Evolutionary conservation across 2,888 invertebrate species (phyloP).

Genomic region (Tetanocera ferruginea): DNA sequence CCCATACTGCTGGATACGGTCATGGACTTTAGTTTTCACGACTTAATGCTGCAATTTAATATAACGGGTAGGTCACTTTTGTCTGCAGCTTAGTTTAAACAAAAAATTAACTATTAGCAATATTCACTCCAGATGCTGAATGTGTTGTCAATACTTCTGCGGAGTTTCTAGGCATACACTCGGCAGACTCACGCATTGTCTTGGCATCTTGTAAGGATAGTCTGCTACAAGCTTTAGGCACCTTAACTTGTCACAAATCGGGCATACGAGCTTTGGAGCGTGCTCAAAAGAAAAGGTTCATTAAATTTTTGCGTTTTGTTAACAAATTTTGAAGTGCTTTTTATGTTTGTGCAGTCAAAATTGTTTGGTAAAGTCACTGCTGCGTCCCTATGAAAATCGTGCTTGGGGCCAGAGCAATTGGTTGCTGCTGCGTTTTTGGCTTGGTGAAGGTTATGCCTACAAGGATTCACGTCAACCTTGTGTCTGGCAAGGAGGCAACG

Average conservation of each 20-base stretch:
- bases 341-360: slow-evolving; percentile 70
- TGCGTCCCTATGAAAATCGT: slow-evolving; percentile 84
- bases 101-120: too few species aligned
- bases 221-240: slow-evolving; percentile 81
- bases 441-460: slow-evolving; percentile 86
- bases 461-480: slow-evolving; percentile 74
- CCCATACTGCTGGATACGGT: slow-evolving; percentile 67
- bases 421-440: slow-evolving; percentile 87
- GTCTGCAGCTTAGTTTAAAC: not conserved
- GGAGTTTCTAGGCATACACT: slow-evolving; percentile 81
- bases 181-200: slow-evolving; percentile 81
- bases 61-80: slow-evolving; percentile 49
- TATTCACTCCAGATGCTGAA: slow-evolving; percentile 71
- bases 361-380: slow-evolving; percentile 77
- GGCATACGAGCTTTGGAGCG: slow-evolving; percentile 81
- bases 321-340: not conserved
- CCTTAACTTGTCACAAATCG: slow-evolving; percentile 80
- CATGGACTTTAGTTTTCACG: slow-evolving; percentile 69
- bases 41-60: slow-evolving; percentile 65
- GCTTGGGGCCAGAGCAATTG: slow-evolving; percentile 90
- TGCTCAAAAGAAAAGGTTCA: slow-evolving; percentile 71
- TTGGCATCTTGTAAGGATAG: slow-evolving; percentile 82
- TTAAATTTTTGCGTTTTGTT: slow-evolving; percentile 60
- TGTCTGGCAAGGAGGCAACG: slow-evolving; percentile 72
- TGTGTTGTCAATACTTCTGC: slow-evolving; percentile 76